Base-by-base conservation (phyloP, 2,888 invertebrate species). In the Apamea crenata region DNA sequence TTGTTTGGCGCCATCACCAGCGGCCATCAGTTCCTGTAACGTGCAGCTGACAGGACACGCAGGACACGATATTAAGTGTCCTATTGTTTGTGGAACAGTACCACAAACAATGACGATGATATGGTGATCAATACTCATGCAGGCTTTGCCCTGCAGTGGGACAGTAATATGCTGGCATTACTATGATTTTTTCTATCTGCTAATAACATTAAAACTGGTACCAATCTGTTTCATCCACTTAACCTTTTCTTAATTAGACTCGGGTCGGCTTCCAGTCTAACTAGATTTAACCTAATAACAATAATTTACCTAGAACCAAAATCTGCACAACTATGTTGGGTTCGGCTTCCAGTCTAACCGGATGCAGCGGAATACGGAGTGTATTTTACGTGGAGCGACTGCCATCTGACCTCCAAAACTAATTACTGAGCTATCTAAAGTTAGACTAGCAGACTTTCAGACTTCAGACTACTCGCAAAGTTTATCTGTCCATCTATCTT, bases 401-500 rank as follows among this genome's bases (percentile, higher is more conserved):
- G 56, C 56, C 56, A 3, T 25, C 8, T 53, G 53, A 56, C 25
- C 25, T 25, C 25, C 25, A 25, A 25, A 56, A 50, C 32, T 50
- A 70, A 70, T 70, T 70, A 70, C 69, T 16, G 16, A 53, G 70
- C 16, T 53, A 32, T 70, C 53, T 21, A 32, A 70, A 70, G 25
- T 70, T 50, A 25, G 25, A 50, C 32, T 2, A 16, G 50, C 16
- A 16, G 10, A 18, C 25, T 50, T 69, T 70, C 25, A 8, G 25
- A 25, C 53, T 70, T 50, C 50, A 47, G 29, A 21, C 29, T 69
- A 29, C 12, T 44, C 44, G 21, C 1, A 47, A 68, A 47, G 44
- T 29, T 68, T 47, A 12, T 40, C 40, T 40, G 7, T 36, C 36
- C 6, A 36, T 40, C 40, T 40, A 40, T 7, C 40, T 40, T 40